A percentile compares a stretch with the other conserved stretches of the same genome.
Conservation (phyloP, 2,113 vertebrate species). For the Bostrychus sinensis region DNA sequence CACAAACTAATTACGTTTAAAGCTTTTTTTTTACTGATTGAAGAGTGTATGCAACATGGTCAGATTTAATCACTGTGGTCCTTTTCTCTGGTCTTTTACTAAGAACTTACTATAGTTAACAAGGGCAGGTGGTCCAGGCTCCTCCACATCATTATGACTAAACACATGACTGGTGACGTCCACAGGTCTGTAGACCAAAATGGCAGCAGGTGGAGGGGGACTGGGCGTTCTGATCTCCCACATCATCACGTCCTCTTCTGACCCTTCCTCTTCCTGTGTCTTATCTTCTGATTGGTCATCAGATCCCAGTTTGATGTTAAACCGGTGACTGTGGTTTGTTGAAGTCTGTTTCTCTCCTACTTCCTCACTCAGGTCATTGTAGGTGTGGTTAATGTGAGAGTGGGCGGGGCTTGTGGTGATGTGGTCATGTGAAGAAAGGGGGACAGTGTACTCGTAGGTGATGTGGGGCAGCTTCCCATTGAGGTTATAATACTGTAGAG, state of each 20-base stretch:
- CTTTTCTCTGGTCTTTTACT: background rate
- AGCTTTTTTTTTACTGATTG: too few relatives aligned
- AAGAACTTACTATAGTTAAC: conserved; percentile 62
- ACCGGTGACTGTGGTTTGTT: conserved; percentile 54
- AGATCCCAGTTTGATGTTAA: conserved; percentile 4
- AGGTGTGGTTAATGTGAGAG: conserved; percentile 27
- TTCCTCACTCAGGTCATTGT: conserved; percentile 47
- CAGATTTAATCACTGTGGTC: too few relatives aligned
- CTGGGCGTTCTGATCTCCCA: conserved; percentile 58
- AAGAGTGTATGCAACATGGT: background rate
- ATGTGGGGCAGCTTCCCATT: conserved; percentile 90
- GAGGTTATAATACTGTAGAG: conserved; percentile 86
- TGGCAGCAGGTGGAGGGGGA: conserved; percentile 49
- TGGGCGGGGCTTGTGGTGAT: conserved; percentile 18
- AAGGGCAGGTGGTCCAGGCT: conserved; percentile 49
- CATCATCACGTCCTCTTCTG: conserved; percentile 18
- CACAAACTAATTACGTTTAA: too few relatives aligned
- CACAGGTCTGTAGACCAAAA: conserved; percentile 52
- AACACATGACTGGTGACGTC: conserved; percentile 54
- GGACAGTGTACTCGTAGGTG: conserved; percentile 89
- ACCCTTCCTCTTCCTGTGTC: conserved; percentile 22
- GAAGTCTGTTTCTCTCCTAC: conserved; percentile 3
- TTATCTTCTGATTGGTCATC: conserved; percentile 33
- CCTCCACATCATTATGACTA: conserved; percentile 68
- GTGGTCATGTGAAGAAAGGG: conserved; percentile 58